Base-by-base conservation (phyloP, 2,888 invertebrate species). In the Nebria salina region DNA sequence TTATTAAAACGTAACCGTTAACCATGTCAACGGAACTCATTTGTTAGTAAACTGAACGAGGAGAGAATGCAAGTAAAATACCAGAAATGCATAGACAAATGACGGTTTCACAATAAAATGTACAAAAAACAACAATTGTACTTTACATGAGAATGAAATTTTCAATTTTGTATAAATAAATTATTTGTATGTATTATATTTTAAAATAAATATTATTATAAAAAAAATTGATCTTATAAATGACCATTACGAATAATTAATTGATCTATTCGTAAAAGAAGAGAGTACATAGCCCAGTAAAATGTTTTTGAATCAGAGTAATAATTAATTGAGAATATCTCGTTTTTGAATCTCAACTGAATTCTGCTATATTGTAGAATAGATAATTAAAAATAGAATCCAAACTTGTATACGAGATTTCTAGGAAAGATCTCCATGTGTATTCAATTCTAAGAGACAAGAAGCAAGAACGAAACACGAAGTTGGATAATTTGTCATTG, bases 1-100 rank as follows among this genome's bases (percentile, higher is more conserved):
- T 72, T 77, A 77, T 77, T 77, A 77, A 77, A 77, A 77, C 77
- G 72, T 72, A 77, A 77, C 77, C 72, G 77, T 77, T 77, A 77
- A 42, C 72, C 70, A 72, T 54, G 13, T 64, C 64, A 77, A 72
- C 70, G 72, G 77, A 70, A 77, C 72, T 34, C 77, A 77, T 77
- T 77, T 77, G 77, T 77, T 77, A 77, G 20, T 8, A 11, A 6
- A 66, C 11, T 66, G 70, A 34, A 11, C 70, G 26, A 25, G 25
- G 70, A 54, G 54, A 54, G 54, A 76, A 65, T 25, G 65, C 75
- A 54, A 75, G 76, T 64, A 72, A 77, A 77, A 77, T 77, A 77
- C 77, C 72, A 72, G 65, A 77, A 77, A 77, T 72, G 64, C 76
- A 42, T 76, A 34, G 76, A 76, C 76, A 76, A 76, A 76, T 76